Percentiles rank a stretch among this genome's conserved stretches.
Conservation (phyloP, 2,113 vertebrate genomes). For the Pluvialis apricaria region DNA sequence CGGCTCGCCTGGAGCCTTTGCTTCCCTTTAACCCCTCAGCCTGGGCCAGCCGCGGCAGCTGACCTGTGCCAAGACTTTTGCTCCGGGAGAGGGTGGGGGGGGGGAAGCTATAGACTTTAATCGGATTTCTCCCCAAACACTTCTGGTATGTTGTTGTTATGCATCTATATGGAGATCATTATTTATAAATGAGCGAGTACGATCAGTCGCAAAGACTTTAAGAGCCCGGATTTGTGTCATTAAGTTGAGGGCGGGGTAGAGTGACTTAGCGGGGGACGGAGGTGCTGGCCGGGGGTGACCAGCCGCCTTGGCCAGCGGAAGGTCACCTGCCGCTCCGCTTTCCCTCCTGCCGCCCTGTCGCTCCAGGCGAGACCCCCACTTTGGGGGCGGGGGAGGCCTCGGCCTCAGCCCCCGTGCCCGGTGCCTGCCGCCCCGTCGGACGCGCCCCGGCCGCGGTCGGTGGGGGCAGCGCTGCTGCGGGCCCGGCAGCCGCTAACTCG, state of each 20-base stretch:
- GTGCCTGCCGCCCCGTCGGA: neutral
- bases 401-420: neutral
- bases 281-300: neutral
- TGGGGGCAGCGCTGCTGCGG: neutral
- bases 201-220: slow-evolving; percentile 51
- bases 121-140: slow-evolving; percentile 49
- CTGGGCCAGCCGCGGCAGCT: neutral
- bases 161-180: slow-evolving; percentile 56
- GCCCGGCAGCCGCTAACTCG: neutral
- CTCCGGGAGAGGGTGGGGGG: neutral
- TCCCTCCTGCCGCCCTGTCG: neutral
- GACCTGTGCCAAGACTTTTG: slow-evolving; percentile 35
- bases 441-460: neutral
- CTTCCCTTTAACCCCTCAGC: neutral
- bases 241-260: neutral
- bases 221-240: slow-evolving; percentile 52
- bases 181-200: slow-evolving; percentile 58
- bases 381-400: neutral
- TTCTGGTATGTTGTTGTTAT: slow-evolving; percentile 59
- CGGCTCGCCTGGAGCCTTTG: neutral
- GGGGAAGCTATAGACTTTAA: slow-evolving; percentile 36
- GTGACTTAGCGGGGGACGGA: neutral
- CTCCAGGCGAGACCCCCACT: neutral
- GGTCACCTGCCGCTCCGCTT: neutral
- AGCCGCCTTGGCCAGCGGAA: neutral